Evolutionary conservation across 2,888 invertebrate species (phyloP), one percentile per base, ranked within the genome.

Genomic region (Mamestra brassicae): DNA sequence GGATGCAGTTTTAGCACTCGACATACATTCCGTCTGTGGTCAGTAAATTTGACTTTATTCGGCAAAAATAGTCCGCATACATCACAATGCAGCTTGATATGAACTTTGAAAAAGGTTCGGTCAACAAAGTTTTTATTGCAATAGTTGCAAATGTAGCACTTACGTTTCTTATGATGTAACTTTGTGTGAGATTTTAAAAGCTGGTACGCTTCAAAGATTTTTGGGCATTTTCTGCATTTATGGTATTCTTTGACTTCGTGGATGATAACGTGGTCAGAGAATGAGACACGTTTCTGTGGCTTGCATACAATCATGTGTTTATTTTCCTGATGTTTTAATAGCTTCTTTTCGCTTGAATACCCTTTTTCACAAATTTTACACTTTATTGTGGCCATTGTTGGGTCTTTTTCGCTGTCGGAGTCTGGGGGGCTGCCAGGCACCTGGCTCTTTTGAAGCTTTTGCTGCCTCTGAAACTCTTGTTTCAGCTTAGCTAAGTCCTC

Each of bases 71-170:
- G 8, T 0, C 92, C 90, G 34, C 96, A 96, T 0, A 91, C 74
- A 61, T 95, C 93, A 60, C 96, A 96, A 57, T 96, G 96, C n/a
- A 95, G 70, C 72, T 92, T 94, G 0, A 96, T 93, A 68, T 96
- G 96, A 0, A 95, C 91, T 90, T 96, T 96, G 54, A 96, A 96
- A 54, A 95, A 92, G 85, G 91, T 93, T 57, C 95, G 89, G 74
- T 96, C 95, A 2, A 90, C 90, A 78, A 96, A 96, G 10, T 91
- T 93, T 76, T 93, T 95, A 11, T 89, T 86, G 74, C 96, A 96
- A 71, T 95, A 96, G 77, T 95, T 85, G 76, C 96, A 96, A n/a
- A 95, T 93, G 71, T 96, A 96, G 67, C 94, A 94, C 85, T 94
- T 96, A 10, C 95, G 92, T 81, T 95, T 96, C 79, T 92, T 95